Conservation (phyloP, 2,113 vertebrate genomes). For the Danionella cerebrum region DNA sequence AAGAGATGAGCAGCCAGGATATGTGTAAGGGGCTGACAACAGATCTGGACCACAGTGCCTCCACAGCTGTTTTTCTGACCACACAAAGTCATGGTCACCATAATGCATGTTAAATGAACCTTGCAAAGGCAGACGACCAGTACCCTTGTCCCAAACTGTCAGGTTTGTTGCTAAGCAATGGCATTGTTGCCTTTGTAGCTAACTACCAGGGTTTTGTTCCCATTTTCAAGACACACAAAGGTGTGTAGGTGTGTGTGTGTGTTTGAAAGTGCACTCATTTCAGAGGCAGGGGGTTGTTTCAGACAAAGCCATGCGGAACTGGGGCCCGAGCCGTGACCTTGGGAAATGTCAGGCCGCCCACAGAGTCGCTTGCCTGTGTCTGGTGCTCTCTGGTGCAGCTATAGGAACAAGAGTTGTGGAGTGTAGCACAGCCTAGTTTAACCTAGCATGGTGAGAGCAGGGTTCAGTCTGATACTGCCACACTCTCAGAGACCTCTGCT, state of each 20-base stretch:
- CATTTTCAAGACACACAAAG: background rate
- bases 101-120: conserved; percentile 59
- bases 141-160: conserved; percentile 36
- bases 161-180: background rate
- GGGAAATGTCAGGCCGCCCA: conserved; percentile 60
- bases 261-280: too few relatives aligned
- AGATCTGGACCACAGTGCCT: conserved; percentile 55
- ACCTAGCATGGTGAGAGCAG: conserved; percentile 10
- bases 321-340: conserved; percentile 55
- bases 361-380: conserved; percentile 34
- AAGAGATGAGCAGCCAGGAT: background rate
- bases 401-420: conserved; percentile 5
- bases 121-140: conserved; percentile 41
- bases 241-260: conserved; percentile 1
- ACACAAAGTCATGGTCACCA: conserved; percentile 62
- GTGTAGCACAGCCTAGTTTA: conserved; percentile 24
- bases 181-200: background rate
- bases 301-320: conserved; percentile 44
- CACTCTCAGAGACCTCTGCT: conserved; percentile 53
- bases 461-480: conserved; percentile 7
- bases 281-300: conserved; percentile 25
- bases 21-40: conserved; percentile 52
- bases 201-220: background rate
- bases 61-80: conserved; percentile 64
- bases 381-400: conserved; percentile 35